These are phyloP conservation scores for Coturnix japonica DNA, from an alignment of 2,113 vertebrate genomes.

Conservation along the genomic window DNA sequence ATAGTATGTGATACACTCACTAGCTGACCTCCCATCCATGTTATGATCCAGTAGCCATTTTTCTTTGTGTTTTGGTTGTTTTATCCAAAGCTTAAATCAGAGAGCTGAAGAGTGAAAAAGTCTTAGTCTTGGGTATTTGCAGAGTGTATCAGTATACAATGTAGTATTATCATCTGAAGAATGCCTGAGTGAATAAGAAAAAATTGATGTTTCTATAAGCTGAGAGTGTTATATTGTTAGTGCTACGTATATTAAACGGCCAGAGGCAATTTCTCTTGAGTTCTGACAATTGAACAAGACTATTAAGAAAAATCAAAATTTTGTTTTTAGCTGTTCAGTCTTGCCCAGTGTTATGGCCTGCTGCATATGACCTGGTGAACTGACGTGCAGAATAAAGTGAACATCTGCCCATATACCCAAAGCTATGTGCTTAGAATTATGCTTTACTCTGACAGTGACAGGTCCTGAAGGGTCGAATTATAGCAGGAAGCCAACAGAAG, in stretches of 20 bases:
- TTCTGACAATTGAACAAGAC: not conserved
- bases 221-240: not conserved
- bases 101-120: not conserved
- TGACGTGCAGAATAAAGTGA: constrained; percentile 40
- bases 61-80: not conserved
- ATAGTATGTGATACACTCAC: not conserved
- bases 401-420: constrained; percentile 63
- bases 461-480: not conserved
- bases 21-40: not conserved
- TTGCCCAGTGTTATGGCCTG: constrained; percentile 1
- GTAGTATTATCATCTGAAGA: constrained; percentile 2
- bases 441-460: constrained; percentile 26
- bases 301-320: constrained; percentile 36
- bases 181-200: not conserved
- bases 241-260: not conserved
- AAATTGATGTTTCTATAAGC: not conserved
- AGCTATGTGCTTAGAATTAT: constrained; percentile 47
- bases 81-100: not conserved
- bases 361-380: not conserved
- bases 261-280: constrained; percentile 5
- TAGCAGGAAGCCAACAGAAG: constrained; percentile 43
- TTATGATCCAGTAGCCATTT: not conserved
- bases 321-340: constrained; percentile 28
- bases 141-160: not conserved
- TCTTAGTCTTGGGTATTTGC: not conserved